Evolutionary conservation across 92 coral and sea anemone genomes (phyloP).

Genomic region (Zoanthus sansibaricus): DNA sequence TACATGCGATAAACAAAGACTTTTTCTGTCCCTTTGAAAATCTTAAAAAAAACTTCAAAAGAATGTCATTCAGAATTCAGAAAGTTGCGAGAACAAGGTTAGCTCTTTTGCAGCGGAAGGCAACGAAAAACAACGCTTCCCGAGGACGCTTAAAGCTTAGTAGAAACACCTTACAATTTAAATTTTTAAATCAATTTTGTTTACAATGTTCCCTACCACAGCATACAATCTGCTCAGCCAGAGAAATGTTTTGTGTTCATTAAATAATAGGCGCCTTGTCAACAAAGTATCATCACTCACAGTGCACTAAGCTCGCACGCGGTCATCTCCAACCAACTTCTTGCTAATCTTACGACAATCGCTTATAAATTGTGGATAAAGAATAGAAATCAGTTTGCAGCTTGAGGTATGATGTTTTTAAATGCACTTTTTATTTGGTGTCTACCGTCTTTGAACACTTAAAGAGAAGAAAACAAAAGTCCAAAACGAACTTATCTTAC

Average conservation of each 20-base stretch:
- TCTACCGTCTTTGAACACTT: background rate
- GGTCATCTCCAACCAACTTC: background rate
- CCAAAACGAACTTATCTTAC: background rate
- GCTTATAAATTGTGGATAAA: background rate
- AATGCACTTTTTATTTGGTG: background rate
- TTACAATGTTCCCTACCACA: conserved; percentile 17
- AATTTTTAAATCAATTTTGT: conserved; percentile 6
- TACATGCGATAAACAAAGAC: too few relatives aligned
- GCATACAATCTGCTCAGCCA: background rate
- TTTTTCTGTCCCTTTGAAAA: too few relatives aligned
- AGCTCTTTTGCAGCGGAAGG: too few relatives aligned
- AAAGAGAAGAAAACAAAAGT: background rate
- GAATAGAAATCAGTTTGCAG: background rate
- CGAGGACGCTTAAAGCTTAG: background rate
- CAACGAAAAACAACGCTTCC: too few relatives aligned
- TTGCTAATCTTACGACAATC: background rate
- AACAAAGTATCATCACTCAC: background rate
- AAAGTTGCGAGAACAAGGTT: too few relatives aligned
- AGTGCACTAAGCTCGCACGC: background rate
- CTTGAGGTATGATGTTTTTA: background rate
- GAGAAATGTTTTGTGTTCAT: conserved; percentile 7
- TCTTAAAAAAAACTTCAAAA: too few relatives aligned
- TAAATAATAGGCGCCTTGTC: background rate
- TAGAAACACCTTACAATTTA: background rate
- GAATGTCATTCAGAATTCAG: too few relatives aligned